Evolutionary conservation across 1,140 invertebrate species (phyloP).

Genomic region (Halictus rubicundus): DNA sequence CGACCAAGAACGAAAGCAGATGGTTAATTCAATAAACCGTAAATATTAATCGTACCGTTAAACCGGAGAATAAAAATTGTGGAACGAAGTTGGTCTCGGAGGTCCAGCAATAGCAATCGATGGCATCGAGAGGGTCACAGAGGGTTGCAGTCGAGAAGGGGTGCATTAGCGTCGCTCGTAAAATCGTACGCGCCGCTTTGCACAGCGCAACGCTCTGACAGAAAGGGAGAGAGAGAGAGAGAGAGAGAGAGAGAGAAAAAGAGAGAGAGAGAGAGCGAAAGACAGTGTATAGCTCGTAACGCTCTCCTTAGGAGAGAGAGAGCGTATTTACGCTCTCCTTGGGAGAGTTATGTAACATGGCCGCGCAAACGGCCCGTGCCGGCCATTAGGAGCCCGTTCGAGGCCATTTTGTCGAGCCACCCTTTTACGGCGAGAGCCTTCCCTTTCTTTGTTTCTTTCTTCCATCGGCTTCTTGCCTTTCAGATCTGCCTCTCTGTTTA

Average conservation of each 20-base stretch:
- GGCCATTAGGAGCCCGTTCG: constrained; percentile 48
- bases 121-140: constrained; percentile 1
- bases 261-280: too few relatives aligned
- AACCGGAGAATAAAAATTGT: too few relatives aligned
- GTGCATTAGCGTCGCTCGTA: constrained; percentile 47
- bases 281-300: constrained; percentile 23
- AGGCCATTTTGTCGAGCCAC: constrained; percentile 47
- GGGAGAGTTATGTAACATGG: constrained; percentile 46
- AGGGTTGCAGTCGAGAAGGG: constrained; percentile 7
- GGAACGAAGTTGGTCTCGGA: too few relatives aligned
- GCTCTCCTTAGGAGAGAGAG: constrained; percentile 48
- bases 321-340: constrained; percentile 42
- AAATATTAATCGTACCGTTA: too few relatives aligned
- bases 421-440: constrained; percentile 23
- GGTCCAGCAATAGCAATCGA: not conserved
- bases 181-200: constrained; percentile 36
- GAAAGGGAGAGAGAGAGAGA: too few relatives aligned
- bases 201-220: not conserved
- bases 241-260: too few relatives aligned
- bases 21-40: too few relatives aligned
- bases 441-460: constrained; percentile 6
- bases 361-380: constrained; percentile 48
- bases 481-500: not conserved
- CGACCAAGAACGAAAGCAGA: too few relatives aligned
- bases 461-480: not conserved